phyloP scores from a whole-genome alignment of 1,140 invertebrate species.

The Papilio polyxenes region DNA sequence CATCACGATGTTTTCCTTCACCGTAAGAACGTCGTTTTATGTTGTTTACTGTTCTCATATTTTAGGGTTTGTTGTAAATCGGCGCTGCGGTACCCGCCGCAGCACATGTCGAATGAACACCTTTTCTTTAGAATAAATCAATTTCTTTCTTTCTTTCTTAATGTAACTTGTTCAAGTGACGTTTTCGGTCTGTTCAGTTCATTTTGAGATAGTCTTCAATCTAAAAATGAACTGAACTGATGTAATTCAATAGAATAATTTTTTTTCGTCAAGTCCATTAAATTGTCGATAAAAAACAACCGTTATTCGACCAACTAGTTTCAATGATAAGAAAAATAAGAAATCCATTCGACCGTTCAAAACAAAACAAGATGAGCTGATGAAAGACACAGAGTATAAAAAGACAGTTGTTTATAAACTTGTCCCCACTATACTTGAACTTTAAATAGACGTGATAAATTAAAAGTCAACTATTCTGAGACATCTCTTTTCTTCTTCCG shows the following conservation, averaged over 20 bases:
- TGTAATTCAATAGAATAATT: background rate
- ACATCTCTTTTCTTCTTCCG: too few relatives aligned
- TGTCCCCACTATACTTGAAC: background rate
- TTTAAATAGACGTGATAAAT: background rate
- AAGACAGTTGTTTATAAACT: background rate
- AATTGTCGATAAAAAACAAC: background rate
- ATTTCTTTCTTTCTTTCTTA: too few relatives aligned
- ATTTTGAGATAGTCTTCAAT: too few relatives aligned
- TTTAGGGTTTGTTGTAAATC: too few relatives aligned
- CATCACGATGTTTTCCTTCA: too few relatives aligned
- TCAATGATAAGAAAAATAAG: background rate
- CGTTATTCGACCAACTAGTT: background rate
- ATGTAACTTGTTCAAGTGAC: background rate
- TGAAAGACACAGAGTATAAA: background rate
- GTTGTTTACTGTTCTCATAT: too few relatives aligned
- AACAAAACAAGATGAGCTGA: slow-evolving; percentile 4
- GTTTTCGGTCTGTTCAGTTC: too few relatives aligned
- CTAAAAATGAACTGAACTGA: too few relatives aligned
- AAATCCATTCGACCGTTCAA: background rate
- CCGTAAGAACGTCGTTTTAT: too few relatives aligned
- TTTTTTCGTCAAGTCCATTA: background rate
- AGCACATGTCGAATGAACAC: too few relatives aligned
- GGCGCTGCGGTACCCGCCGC: too few relatives aligned
- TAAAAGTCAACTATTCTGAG: background rate
- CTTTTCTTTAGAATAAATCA: too few relatives aligned